Percentiles rank a stretch among this genome's conserved stretches.
phyloP scores from a whole-genome alignment of 2,888 invertebrate genomes.

The Andrena trimmerana region DNA sequence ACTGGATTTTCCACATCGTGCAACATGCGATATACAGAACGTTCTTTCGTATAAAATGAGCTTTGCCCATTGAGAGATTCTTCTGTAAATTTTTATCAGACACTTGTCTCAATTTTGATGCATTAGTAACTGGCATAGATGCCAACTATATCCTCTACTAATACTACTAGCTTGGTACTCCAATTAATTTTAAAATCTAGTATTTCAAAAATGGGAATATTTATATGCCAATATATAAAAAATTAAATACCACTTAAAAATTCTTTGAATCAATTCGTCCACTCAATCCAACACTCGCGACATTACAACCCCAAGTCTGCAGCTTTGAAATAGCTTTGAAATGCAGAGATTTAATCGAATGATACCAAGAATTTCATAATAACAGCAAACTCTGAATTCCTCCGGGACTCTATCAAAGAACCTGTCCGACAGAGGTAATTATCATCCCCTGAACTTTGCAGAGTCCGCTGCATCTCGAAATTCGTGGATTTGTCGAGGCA shows the following conservation, averaged over 20 bases:
- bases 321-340: no score
- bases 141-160: no score
- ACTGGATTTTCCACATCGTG: slow-evolving; percentile 39
- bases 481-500: slow-evolving; percentile 17
- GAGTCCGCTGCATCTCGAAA: not conserved
- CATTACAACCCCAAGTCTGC: no score
- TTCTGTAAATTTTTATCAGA: not conserved
- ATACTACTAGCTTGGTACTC: no score
- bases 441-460: not conserved
- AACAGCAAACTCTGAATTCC: not conserved
- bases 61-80: not conserved
- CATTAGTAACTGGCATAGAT: no score
- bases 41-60: not conserved
- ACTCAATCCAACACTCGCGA: no score
- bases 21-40: not conserved
- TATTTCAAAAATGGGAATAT: no score
- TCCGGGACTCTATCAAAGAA: not conserved
- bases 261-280: no score
- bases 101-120: no score
- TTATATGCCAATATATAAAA: no score
- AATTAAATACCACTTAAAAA: no score
- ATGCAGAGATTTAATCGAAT: not conserved
- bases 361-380: not conserved
- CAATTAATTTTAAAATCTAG: no score
- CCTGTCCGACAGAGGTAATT: not conserved